Conservation (phyloP, 2,888 invertebrate species). For the Congeria kusceri region DNA sequence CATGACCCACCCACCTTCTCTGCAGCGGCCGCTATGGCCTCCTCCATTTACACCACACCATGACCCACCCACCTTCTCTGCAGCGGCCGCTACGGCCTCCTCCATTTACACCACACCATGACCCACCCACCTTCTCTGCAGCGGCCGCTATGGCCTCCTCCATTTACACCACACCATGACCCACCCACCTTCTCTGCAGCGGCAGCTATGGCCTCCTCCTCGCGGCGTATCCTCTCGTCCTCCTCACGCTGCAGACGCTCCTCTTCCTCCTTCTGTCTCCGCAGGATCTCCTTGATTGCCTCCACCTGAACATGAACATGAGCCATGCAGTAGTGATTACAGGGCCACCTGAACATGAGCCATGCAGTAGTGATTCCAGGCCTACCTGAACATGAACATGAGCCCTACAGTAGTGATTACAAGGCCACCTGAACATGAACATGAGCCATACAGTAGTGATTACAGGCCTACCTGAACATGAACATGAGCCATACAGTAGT, state of each 20-base stretch:
- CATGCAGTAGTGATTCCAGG: no score
- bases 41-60: conserved; percentile 87
- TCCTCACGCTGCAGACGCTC: conserved; percentile 82
- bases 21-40: conserved; percentile 88
- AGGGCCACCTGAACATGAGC: no score
- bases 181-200: conserved; percentile 85
- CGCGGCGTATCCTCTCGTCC: conserved; percentile 91
- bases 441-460: no score
- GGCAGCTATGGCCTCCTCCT: conserved; percentile 82
- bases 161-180: background rate
- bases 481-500: no score
- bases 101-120: background rate
- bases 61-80: background rate
- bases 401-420: no score
- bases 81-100: background rate
- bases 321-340: no score
- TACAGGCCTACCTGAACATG: no score
- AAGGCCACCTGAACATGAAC: no score
- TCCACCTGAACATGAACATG: conserved; percentile 72
- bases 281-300: conserved; percentile 85
- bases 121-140: background rate
- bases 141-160: background rate
- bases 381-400: no score
- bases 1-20: background rate
- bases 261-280: conserved; percentile 83